phyloP scores from a whole-genome alignment of 1,140 invertebrate species.

The Panulirus ornatus region DNA sequence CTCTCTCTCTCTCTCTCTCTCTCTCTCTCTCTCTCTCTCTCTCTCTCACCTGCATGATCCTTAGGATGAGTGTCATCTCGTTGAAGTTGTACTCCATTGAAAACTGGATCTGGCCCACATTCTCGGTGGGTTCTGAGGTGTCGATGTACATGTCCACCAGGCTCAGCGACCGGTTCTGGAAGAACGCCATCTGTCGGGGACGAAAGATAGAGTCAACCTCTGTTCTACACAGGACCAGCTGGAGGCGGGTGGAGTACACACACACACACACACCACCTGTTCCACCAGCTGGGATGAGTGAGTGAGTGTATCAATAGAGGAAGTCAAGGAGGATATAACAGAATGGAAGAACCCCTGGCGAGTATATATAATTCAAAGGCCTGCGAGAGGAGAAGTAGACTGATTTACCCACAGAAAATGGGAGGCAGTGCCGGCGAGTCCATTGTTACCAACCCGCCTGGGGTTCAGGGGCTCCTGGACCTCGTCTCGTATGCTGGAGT shows the following conservation, averaged over 20 bases:
- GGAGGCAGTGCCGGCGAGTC: too few species aligned
- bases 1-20: not conserved
- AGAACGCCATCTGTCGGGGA: conserved; percentile 82
- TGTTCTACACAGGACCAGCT: not conserved
- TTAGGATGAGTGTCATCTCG: conserved; percentile 93
- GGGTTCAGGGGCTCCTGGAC: too few species aligned
- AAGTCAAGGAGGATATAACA: not conserved
- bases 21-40: not conserved
- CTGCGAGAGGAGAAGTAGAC: too few species aligned
- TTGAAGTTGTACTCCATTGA: conserved; percentile 97
- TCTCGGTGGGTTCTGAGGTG: conserved; percentile 92
- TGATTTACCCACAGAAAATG: too few species aligned
- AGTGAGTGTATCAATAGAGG: not conserved
- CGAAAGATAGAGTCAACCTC: not conserved
- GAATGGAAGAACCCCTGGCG: too few species aligned
- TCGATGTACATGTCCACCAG: conserved; percentile 97
- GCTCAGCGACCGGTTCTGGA: conserved; percentile 93
- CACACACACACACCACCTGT: not conserved
- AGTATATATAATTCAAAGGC: too few species aligned
- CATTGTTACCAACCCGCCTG: too few species aligned
- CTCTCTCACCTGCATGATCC: conserved; percentile 88
- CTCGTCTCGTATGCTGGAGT: too few species aligned
- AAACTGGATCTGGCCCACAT: conserved; percentile 96
- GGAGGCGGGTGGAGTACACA: not conserved
- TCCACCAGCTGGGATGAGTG: not conserved